A percentile compares a stretch with the other conserved stretches of the same genome.
Evolutionary conservation across 2,888 invertebrate species (phyloP).

Genomic region (Dendrolimus houi): DNA sequence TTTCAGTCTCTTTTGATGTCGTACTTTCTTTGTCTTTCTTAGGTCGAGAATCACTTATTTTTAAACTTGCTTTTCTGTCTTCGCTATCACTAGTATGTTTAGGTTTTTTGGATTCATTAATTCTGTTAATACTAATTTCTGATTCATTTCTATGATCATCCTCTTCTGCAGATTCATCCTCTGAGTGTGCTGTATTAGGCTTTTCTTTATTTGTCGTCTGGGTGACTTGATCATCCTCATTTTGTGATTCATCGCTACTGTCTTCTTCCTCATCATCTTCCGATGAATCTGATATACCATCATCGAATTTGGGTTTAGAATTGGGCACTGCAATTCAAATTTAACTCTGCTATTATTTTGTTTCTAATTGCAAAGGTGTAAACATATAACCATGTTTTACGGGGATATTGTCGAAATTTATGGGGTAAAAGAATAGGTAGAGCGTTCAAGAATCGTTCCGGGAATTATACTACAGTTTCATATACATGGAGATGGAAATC

Average conservation of each 20-base stretch:
- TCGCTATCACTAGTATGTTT: constrained; percentile 2
- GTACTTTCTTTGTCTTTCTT: no score
- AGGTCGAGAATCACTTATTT: no score
- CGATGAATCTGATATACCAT: constrained; percentile 58
- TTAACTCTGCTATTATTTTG: neutral
- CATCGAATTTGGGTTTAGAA: constrained; percentile 51
- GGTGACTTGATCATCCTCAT: constrained; percentile 4
- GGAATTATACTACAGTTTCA: no score
- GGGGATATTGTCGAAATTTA: no score
- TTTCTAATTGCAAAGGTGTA: no score
- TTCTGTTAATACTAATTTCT: constrained; percentile 1
- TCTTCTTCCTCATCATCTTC: constrained; percentile 35
- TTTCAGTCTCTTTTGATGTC: neutral
- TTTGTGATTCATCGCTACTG: constrained; percentile 14
- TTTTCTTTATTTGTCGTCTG: neutral
- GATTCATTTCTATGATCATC: constrained; percentile 1
- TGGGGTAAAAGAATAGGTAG: no score
- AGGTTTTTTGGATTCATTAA: no score
- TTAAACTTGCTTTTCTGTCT: constrained; percentile 1
- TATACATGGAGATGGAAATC: no score
- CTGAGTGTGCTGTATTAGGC: constrained; percentile 1
- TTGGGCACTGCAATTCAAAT: constrained; percentile 47
- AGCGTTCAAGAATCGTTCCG: no score
- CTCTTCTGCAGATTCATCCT: constrained; percentile 3
- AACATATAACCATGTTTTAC: no score